These are phyloP conservation scores for Volucella zonaria DNA, from an alignment of 2,888 invertebrate species.

Conservation along the genomic window DNA sequence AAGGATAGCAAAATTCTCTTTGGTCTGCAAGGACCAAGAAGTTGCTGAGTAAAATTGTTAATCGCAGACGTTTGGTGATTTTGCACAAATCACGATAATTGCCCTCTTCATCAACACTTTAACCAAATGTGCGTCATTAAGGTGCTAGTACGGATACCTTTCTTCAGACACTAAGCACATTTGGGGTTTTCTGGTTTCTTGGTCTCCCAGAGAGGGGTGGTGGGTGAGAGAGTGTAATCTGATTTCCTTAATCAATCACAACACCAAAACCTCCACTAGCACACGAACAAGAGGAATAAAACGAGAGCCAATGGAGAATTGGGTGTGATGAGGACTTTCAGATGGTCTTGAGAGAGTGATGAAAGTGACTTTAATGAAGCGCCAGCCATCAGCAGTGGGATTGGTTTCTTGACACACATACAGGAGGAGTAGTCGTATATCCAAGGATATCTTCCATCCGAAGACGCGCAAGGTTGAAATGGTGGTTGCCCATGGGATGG, in stretches of 20 bases:
- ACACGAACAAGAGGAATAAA: background rate
- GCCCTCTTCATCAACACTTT: slow-evolving; percentile 52
- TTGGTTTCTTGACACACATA: slow-evolving; percentile 22
- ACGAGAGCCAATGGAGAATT: slow-evolving; percentile 25
- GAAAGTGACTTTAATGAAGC: slow-evolving; percentile 57
- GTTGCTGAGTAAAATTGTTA: slow-evolving; percentile 29
- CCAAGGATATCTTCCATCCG: slow-evolving; percentile 30
- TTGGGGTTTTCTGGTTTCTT: background rate
- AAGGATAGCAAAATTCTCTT: background rate
- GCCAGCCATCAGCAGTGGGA: slow-evolving; percentile 17
- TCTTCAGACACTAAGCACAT: slow-evolving; percentile 13
- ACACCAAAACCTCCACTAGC: slow-evolving; percentile 28
- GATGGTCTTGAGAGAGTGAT: slow-evolving; percentile 19
- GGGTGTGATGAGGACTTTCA: slow-evolving; percentile 16
- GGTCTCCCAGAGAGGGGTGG: background rate
- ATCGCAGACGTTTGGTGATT: slow-evolving; percentile 24
- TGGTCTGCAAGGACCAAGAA: background rate
- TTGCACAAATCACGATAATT: slow-evolving; percentile 56
- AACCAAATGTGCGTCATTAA: slow-evolving; percentile 32
- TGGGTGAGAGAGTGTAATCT: slow-evolving; percentile 41
- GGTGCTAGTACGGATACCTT: background rate
- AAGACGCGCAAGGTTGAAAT: slow-evolving; percentile 13
- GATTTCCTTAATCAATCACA: slow-evolving; percentile 68
- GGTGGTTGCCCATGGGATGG: slow-evolving; percentile 2
- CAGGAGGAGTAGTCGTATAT: background rate